Evolutionary conservation across 2,888 invertebrate species (phyloP).

Genomic region (Acrobasis suavella): DNA sequence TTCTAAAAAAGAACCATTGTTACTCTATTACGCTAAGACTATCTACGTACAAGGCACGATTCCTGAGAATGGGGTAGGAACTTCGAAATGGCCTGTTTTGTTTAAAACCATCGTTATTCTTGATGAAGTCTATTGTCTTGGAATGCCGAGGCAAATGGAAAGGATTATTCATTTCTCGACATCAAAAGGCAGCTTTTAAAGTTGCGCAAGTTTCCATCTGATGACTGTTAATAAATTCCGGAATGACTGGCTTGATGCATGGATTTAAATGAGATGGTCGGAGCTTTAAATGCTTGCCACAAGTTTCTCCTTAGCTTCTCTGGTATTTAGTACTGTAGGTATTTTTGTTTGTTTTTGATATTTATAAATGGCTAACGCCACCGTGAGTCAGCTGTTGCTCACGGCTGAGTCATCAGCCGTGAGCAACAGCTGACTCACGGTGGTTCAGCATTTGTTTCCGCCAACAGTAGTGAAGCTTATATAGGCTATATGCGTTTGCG

Average conservation of each 20-base stretch:
- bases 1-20: background rate
- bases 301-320: too few relatives aligned
- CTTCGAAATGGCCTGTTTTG: slow-evolving; percentile 70
- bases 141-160: slow-evolving; percentile 63
- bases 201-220: slow-evolving; percentile 55
- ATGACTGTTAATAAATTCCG: slow-evolving; percentile 59
- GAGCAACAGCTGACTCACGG: too few relatives aligned
- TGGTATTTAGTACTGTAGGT: too few relatives aligned
- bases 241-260: slow-evolving; percentile 11
- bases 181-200: slow-evolving; percentile 63
- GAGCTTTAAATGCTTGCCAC: too few relatives aligned
- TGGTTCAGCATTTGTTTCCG: too few relatives aligned
- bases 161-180: slow-evolving; percentile 73
- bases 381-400: too few relatives aligned
- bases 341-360: too few relatives aligned
- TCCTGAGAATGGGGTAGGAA: slow-evolving; percentile 46
- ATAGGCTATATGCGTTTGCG: too few relatives aligned
- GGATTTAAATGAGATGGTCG: slow-evolving; percentile 7
- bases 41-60: slow-evolving; percentile 45
- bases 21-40: background rate
- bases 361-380: too few relatives aligned
- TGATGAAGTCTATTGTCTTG: slow-evolving; percentile 74
- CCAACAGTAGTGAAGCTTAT: too few relatives aligned
- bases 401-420: too few relatives aligned
- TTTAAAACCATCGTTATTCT: slow-evolving; percentile 73